Evolutionary conservation across 2,888 invertebrate genomes (phyloP), one percentile per base, ranked within the genome.

Genomic region (Athrips mouffetella): DNA sequence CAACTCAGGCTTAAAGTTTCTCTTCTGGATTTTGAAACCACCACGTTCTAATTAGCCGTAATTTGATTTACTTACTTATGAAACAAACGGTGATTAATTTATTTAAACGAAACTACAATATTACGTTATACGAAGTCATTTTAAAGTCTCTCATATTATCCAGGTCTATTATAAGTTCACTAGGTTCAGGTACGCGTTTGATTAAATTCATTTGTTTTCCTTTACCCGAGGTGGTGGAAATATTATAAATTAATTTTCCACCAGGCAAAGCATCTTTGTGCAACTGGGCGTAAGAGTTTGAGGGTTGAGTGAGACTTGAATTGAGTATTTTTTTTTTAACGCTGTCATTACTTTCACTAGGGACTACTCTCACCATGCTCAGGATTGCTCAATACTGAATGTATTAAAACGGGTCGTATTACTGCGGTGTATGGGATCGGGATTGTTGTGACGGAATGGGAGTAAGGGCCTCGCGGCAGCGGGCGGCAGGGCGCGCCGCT

Each of bases 401-500:
- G 37, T 18, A 37, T 37, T 37, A 20, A 21, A 48, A 40, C 33
- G 40, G 44, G 44, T 29, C n/a, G 41, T 16, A 16, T 13, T 10
- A 15, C 15, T 7, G 44, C n/a, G 30, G 3, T n/a, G 45, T 13
- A 15, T 27, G 45, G 25, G 45, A 20, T 30, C 33, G 49, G 60
- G 63, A 62, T 70, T 76, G 69, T 73, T 74, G 67, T 73, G 73
- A 73, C 72, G 63, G 66, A 58, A 53, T 63, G 49, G 52, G 29
- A 29, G 47, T 23, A 33, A 50, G 51, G 51, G 45, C 18, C 50
- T 51, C 23, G 48, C 47, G 48, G 53, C 47, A 47, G 54, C 62
- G 58, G 55, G 55, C 57, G 54, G 57, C 52, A 58, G 60, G 63
- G 59, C 58, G 53, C 60, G 53, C 58, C 50, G 59, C 58, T 53